Conservation (phyloP, 2,113 vertebrate genomes). For the Pelvicachromis taeniatus region DNA sequence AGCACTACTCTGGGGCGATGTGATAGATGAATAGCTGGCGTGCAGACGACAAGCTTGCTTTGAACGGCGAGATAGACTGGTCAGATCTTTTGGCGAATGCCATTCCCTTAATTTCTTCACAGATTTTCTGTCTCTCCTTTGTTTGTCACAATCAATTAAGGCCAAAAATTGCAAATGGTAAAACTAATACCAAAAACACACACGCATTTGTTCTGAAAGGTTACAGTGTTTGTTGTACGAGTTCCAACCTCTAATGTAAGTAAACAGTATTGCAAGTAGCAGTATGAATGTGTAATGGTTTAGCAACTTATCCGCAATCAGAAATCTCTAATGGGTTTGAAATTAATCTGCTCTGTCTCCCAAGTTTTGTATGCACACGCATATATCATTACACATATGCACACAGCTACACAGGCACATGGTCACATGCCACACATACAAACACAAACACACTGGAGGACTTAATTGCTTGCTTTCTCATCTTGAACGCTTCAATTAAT, state of each 20-base stretch:
- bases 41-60: not conserved
- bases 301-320: not conserved
- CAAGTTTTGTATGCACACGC: not conserved
- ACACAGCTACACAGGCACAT: not conserved
- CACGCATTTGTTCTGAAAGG: not conserved
- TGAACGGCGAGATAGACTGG: not conserved
- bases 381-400: conserved; percentile 33
- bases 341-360: conserved; percentile 52
- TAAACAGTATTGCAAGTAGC: not conserved
- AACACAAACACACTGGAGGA: conserved; percentile 30
- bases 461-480: conserved; percentile 67
- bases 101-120: not conserved
- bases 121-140: not conserved
- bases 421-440: not conserved
- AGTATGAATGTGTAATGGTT: not conserved
- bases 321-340: conserved; percentile 34
- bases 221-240: not conserved
- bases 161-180: not conserved
- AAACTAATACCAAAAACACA: not conserved
- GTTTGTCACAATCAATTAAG: not conserved
- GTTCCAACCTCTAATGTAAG: not conserved
- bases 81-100: not conserved
- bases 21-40: not conserved
- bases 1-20: not conserved
- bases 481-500: conserved; percentile 68